These are phyloP conservation scores for Stigmatopora nigra DNA, from an alignment of 2,113 vertebrate genomes.

Conservation along the genomic window DNA sequence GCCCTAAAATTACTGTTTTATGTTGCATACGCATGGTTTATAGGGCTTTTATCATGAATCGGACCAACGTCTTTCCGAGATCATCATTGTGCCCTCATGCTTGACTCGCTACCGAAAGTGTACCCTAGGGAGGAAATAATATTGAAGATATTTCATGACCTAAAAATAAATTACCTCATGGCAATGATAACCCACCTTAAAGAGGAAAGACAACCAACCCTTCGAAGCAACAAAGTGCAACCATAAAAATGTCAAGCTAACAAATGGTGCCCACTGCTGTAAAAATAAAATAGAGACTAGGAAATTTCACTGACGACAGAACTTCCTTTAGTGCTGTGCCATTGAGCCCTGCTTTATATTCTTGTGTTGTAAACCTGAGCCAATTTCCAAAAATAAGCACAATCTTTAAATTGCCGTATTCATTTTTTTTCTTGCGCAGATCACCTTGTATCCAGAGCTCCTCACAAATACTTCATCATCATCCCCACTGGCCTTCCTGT, in stretches of 20 bases:
- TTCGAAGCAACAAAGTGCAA: constrained; percentile 5
- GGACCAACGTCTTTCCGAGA: no score
- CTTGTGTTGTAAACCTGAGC: neutral
- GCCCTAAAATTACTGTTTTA: no score
- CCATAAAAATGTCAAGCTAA: constrained; percentile 13
- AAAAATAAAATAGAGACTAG: constrained; percentile 2
- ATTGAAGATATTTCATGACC: no score
- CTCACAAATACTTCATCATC: constrained; percentile 59
- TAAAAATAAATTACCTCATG: no score
- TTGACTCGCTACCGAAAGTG: no score
- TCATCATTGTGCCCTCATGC: no score
- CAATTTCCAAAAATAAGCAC: neutral
- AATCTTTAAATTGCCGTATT: neutral
- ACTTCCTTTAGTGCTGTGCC: constrained; percentile 16
- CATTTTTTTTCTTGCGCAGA: neutral
- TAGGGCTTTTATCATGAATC: no score
- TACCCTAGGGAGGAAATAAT: no score
- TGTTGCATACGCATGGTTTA: no score
- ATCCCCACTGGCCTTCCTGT: constrained; percentile 49
- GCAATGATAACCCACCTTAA: no score
- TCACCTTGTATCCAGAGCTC: constrained; percentile 50
- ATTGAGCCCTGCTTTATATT: constrained; percentile 5
- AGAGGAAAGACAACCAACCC: no score
- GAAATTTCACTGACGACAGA: constrained; percentile 1
- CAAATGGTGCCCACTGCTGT: constrained; percentile 7